Evolutionary conservation across 2,113 vertebrate genomes (phyloP), one percentile per base, ranked within the genome.

Genomic region (Labeo rohita): DNA sequence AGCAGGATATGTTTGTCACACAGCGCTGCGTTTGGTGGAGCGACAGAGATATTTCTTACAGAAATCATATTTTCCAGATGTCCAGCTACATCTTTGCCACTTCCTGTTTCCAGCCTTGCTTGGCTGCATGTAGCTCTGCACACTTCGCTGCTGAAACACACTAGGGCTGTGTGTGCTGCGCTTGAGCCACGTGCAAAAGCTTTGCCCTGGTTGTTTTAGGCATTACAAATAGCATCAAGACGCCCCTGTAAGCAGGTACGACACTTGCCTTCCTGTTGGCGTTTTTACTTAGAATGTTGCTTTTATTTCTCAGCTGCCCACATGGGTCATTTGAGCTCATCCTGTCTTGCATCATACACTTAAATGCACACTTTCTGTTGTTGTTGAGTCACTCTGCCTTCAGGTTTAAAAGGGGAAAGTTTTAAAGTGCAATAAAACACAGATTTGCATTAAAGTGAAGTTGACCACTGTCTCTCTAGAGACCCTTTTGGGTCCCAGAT

Each of bases 31-130:
- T 61, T 80, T 80, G 39, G 54, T 61, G 65, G 18, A 72, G 50
- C 6, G 59, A 73, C 68, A 73, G 10, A 73, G 66, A 83, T 23
- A 59, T 83, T 83, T 84, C 68, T 56, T 84, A 45, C 66, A 56
- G 50, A 84, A 73, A 77, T 75, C 61, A 74, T 54, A 68, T 36
- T 87, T 83, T 76, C 80, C 72, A 83, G 79, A 87, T 56, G 80
- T 87, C 85, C 34, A 6, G 45, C 34, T 80, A 63, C 54, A 50
- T 87, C 61, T 28, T 65, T 84, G 82, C 82, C 82, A 84, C 82
- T 74, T 75, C 28, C 43, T 74, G 39, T 73, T 82, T 86, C 72
- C 59, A 49, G 11, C 47, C 80, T 84, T 59, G 68, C 82, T 73
- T 84, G 82, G 68, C 65, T 61, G 43, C 63, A 61, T 61, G 50